phyloP scores from a whole-genome alignment of 23 tunicate species.

The Diplosoma virens region DNA sequence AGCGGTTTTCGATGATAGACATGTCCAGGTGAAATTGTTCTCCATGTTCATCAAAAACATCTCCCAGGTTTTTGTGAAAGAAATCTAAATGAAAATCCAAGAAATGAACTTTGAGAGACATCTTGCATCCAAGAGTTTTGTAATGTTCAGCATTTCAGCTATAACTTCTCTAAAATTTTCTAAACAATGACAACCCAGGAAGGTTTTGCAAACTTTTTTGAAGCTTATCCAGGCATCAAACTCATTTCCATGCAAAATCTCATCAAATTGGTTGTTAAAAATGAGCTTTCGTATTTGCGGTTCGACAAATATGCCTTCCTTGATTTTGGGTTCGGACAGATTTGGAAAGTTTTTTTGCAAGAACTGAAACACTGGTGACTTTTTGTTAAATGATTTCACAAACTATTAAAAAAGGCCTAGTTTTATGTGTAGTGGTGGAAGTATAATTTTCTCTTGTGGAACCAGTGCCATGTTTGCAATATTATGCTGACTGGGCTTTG shows the following conservation, averaged over 20 bases:
- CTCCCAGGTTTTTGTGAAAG: constrained; percentile 12
- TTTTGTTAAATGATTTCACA: constrained; percentile 14
- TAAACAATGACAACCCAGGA: no score
- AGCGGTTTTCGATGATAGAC: constrained; percentile 1
- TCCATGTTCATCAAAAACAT: constrained; percentile 9
- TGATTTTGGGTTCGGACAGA: constrained; percentile 7
- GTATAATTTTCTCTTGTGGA: constrained; percentile 13
- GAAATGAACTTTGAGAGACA: constrained; percentile 12
- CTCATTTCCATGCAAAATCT: no score
- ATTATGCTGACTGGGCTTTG: constrained; percentile 6
- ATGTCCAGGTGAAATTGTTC: constrained; percentile 16
- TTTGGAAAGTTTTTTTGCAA: constrained; percentile 4
- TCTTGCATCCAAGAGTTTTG: constrained; percentile 8
- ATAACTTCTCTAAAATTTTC: no score
- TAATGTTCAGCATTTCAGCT: constrained; percentile 12
- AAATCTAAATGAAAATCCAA: neutral
- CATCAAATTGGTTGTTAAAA: no score
- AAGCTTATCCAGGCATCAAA: no score
- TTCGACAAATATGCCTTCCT: constrained; percentile 4
- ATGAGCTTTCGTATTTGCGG: constrained; percentile 21
- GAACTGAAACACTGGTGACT: constrained; percentile 5
- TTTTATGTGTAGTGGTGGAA: constrained; percentile 13
- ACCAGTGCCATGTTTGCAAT: neutral
- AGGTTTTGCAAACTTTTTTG: no score
- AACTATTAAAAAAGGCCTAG: constrained; percentile 20